Percentiles rank a stretch among this genome's conserved stretches.
phyloP scores from a whole-genome alignment of 2,888 invertebrate species.

The Selenia dentaria region DNA sequence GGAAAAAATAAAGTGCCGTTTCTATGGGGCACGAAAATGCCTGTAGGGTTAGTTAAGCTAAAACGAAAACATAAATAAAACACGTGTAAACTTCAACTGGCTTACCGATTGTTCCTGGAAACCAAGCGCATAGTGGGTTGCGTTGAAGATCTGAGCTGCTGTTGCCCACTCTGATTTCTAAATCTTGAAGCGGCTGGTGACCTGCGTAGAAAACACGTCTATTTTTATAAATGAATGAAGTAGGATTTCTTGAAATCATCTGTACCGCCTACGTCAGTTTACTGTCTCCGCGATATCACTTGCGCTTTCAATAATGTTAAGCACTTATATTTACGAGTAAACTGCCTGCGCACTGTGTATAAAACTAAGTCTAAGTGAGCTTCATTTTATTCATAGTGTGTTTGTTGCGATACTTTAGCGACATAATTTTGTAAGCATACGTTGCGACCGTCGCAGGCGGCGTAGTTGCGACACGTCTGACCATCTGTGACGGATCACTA shows the following conservation, averaged over 20 bases:
- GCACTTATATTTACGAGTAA: no score
- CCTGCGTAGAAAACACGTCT: slow-evolving; percentile 74
- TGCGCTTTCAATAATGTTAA: no score
- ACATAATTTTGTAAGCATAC: background rate
- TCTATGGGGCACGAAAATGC: no score
- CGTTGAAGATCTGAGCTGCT: slow-evolving; percentile 94
- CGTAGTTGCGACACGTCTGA: slow-evolving; percentile 18
- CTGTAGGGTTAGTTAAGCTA: no score
- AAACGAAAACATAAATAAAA: no score
- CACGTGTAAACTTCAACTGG: slow-evolving; percentile 23
- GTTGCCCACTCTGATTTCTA: slow-evolving; percentile 96
- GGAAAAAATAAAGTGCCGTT: no score
- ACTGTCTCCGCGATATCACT: no score
- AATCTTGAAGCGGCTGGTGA: slow-evolving; percentile 94
- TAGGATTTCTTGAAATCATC: no score
- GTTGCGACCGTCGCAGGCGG: slow-evolving; percentile 16
- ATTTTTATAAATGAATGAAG: background rate
- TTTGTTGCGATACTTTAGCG: background rate
- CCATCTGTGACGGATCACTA: slow-evolving; percentile 40
- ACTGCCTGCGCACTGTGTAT: no score
- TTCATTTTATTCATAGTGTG: no score
- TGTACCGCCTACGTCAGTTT: no score
- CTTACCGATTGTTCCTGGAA: slow-evolving; percentile 94
- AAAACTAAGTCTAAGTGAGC: no score
- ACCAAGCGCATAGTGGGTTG: slow-evolving; percentile 97